Evolutionary conservation across 2,113 vertebrate genomes (phyloP).

Genomic region (Oxyruncus cristatus): DNA sequence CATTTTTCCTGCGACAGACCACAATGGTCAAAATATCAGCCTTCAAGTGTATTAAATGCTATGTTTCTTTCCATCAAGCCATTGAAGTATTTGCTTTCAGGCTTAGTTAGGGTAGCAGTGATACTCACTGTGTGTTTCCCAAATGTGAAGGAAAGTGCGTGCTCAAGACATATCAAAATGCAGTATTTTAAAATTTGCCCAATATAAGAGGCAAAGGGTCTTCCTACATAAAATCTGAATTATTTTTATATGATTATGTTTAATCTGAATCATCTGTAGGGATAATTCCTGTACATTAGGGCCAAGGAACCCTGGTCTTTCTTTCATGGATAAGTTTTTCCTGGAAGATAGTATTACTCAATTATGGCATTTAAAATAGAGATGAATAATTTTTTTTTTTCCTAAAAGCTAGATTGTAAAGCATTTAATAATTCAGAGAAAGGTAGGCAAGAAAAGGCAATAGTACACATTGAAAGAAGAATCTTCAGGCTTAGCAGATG

Average conservation of each 20-base stretch:
- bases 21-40: not conserved
- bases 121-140: not conserved
- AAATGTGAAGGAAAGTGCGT: not conserved
- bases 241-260: not conserved
- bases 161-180: not conserved
- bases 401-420: not conserved
- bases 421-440: not conserved
- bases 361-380: not conserved
- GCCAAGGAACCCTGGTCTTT: not conserved
- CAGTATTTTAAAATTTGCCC: not conserved
- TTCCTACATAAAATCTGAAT: not conserved
- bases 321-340: not conserved
- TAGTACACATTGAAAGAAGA: not conserved
- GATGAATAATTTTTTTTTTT: not conserved
- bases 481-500: not conserved
- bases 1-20: not conserved
- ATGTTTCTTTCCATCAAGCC: not conserved
- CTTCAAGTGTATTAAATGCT: not conserved
- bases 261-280: not conserved
- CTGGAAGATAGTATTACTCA: not conserved
- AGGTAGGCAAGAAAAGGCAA: not conserved
- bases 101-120: not conserved
- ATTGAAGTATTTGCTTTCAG: not conserved
- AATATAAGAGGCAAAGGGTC: not conserved
- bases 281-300: not conserved